A percentile compares a stretch with the other conserved stretches of the same genome.
Conservation (phyloP, 2,113 vertebrate genomes). For the Rostratula benghalensis region DNA sequence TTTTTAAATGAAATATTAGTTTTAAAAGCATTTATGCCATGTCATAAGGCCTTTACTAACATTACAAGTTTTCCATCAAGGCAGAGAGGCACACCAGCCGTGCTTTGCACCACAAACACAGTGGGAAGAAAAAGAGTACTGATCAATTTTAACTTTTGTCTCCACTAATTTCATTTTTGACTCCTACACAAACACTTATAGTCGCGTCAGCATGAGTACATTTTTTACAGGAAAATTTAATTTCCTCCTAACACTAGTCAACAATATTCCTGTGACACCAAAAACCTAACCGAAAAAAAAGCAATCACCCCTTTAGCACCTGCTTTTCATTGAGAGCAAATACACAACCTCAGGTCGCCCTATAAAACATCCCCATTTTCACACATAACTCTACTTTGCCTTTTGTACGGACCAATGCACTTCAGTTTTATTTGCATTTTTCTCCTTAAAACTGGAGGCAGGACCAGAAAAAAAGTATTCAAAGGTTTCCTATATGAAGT, state of each 20-base stretch:
- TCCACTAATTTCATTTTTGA: conserved; percentile 29
- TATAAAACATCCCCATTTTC: not conserved
- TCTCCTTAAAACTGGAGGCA: not conserved
- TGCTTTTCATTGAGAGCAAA: not conserved
- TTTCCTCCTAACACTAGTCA: not conserved
- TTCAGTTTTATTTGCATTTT: not conserved
- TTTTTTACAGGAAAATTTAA: not conserved
- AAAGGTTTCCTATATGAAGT: not conserved
- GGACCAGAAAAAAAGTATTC: not conserved
- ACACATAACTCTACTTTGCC: not conserved
- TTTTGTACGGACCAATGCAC: not conserved
- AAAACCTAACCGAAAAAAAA: not conserved
- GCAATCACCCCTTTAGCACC: not conserved
- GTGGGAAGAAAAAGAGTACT: not conserved
- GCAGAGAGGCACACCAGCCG: not conserved
- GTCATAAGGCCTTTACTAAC: not conserved
- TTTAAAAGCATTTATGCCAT: not conserved
- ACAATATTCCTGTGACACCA: not conserved
- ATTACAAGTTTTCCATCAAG: not conserved
- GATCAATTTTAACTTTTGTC: not conserved
- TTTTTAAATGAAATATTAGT: not conserved
- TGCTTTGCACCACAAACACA: not conserved
- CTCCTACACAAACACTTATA: not conserved
- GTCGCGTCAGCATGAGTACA: rapidly evolving
- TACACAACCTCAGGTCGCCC: not conserved